Base-by-base conservation (phyloP, 2,113 vertebrate genomes). In the Cervus canadensis region DNA sequence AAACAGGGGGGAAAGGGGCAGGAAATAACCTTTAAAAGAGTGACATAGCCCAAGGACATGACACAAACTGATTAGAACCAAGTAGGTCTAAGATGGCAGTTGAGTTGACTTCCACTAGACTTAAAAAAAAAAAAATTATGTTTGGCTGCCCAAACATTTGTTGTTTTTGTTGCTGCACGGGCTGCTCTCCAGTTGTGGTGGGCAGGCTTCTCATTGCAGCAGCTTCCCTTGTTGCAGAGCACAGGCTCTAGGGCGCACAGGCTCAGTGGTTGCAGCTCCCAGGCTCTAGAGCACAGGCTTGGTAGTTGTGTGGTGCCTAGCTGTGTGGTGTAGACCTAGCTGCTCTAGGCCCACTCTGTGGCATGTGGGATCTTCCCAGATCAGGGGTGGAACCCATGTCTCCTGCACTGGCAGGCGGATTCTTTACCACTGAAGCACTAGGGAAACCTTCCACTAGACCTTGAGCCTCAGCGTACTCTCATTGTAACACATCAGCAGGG, bases 101-200 rank as follows among this genome's bases (percentile, higher is more conserved):
- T 25, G 36, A 74, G 36, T 26, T 76, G 36, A 76, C 40, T 76
- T 14, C 36, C 11, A 26, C 71, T 76, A 43, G 71, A 76, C 71
- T 76, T 76, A 40, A 67, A n/a, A n/a, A 59, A 21, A 71, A 71
- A 50, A 50, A 50, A 50, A 50, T 23, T 13, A 40, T 12, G 10
- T 43, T 14, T 76, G 71, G 40, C 40, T 76, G 3, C 7, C 21
- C 71, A 40, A 40, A 40, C 40, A 40, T 40, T 40, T 40, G 4
- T 40, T 40, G 40, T 26, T 10, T 71, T 36, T 23, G 64, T 23
- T 40, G n/a, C 67, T 71, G 10, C 12, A 2, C 0, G 0, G 71
- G 23, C 36, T 76, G 0, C 36, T 74, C 36, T 74, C 19, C 1
- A 13, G 11, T 6, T 74, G 67, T 0, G 36, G 9, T 3, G 19